Percentiles rank a stretch among this genome's conserved stretches.
Evolutionary conservation across 2,888 invertebrate genomes (phyloP).

Genomic region (Ferrisia virgata): DNA sequence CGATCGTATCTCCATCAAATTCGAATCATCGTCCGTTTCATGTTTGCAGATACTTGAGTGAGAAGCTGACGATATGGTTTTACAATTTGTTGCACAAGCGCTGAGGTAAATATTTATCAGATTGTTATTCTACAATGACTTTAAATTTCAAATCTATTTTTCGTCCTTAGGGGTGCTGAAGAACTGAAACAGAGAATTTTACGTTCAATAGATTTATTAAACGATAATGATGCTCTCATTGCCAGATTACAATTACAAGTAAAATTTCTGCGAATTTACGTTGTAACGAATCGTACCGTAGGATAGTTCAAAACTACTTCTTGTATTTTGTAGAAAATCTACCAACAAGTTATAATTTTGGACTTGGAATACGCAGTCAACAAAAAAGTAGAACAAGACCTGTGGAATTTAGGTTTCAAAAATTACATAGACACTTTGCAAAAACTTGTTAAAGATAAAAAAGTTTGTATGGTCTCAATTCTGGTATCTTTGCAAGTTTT

Average conservation of each 20-base stretch:
- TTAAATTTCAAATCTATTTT: too few species aligned
- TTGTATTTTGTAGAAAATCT: slow-evolving; percentile 58
- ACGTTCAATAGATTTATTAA: slow-evolving; percentile 27
- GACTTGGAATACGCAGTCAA: slow-evolving; percentile 84
- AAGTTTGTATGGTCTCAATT: slow-evolving; percentile 57
- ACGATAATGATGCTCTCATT: slow-evolving; percentile 25
- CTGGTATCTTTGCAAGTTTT: not conserved
- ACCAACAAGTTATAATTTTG: slow-evolving; percentile 70
- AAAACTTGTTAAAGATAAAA: slow-evolving; percentile 72
- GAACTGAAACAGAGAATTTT: slow-evolving; percentile 33
- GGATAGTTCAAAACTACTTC: not conserved
- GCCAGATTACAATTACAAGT: slow-evolving; percentile 39
- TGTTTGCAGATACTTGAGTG: not conserved
- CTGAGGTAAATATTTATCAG: not conserved
- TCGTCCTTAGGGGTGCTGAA: slow-evolving; percentile 32
- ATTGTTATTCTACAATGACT: not conserved
- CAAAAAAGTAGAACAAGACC: slow-evolving; percentile 83
- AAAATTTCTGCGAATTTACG: not conserved
- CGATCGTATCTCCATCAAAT: not conserved
- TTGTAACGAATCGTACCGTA: not conserved
- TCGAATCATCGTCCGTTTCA: not conserved
- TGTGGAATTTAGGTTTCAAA: slow-evolving; percentile 86
- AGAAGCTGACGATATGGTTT: slow-evolving; percentile 9
- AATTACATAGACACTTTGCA: slow-evolving; percentile 79
- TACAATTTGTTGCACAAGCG: slow-evolving; percentile 36